These are phyloP conservation scores for Eupristina koningsbergeri DNA, from an alignment of 1,140 invertebrate species.

Conservation along the genomic window DNA sequence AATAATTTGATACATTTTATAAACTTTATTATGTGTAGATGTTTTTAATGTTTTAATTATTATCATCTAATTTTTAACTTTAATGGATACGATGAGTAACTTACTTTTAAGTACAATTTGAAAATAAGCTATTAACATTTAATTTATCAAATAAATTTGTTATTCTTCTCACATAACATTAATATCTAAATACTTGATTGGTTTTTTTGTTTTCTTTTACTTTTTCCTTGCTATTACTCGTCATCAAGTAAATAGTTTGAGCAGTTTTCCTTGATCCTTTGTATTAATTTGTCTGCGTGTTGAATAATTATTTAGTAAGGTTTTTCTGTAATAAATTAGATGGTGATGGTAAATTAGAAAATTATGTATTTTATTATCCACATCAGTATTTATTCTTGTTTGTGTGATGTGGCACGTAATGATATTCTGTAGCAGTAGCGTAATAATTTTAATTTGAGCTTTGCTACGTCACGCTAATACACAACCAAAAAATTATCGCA, in stretches of 20 bases:
- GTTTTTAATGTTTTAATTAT: too few species aligned
- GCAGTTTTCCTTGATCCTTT: neutral
- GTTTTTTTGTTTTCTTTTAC: neutral
- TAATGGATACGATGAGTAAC: too few species aligned
- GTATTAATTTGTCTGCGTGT: neutral
- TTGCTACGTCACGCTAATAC: constrained; percentile 1
- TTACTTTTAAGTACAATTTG: neutral
- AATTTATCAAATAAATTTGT: neutral
- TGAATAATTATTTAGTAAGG: neutral
- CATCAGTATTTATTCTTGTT: neutral
- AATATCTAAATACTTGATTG: neutral
- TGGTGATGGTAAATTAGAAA: constrained; percentile 42
- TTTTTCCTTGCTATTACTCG: neutral
- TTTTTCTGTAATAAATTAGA: neutral
- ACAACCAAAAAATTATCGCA: constrained; percentile 20
- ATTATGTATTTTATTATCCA: neutral
- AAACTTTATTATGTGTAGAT: too few species aligned
- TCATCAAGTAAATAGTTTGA: constrained; percentile 1
- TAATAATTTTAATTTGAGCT: constrained; percentile 16
- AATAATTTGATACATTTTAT: too few species aligned
- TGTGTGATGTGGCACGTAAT: neutral
- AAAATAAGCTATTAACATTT: neutral
- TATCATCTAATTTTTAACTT: too few species aligned
- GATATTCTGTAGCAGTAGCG: neutral
- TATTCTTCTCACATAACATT: neutral